Evolutionary conservation across 2,888 invertebrate species (phyloP).

Genomic region (Cyrtodaria siliqua): DNA sequence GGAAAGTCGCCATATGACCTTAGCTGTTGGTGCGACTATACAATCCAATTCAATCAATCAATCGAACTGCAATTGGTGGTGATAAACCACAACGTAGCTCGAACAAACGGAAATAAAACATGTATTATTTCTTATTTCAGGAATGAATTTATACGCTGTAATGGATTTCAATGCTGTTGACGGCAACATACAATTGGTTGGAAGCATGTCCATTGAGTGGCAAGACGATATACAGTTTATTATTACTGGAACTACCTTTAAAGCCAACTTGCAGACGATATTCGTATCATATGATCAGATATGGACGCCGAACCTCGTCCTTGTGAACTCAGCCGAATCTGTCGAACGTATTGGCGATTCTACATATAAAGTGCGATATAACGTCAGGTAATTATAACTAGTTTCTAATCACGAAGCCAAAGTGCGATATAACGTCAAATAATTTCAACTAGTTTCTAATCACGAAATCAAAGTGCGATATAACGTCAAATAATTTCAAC

Average conservation of each 20-base stretch:
- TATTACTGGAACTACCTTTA: constrained; percentile 1
- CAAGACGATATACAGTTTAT: constrained; percentile 29
- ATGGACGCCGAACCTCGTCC: constrained; percentile 56
- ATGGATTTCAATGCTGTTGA: constrained; percentile 52
- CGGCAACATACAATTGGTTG: constrained; percentile 44
- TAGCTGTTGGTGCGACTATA: too few relatives aligned
- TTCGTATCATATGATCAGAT: constrained; percentile 37
- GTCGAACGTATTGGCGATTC: constrained; percentile 45
- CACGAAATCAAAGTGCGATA: too few relatives aligned
- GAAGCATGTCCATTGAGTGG: constrained; percentile 50
- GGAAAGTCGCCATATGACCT: too few relatives aligned
- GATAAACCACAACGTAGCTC: too few relatives aligned
- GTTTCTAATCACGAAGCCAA: too few relatives aligned
- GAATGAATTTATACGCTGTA: constrained; percentile 39
- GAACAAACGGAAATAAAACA: too few relatives aligned
- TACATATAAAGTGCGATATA: constrained; percentile 49
- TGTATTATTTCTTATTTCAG: not conserved
- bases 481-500: too few relatives aligned
- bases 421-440: too few relatives aligned
- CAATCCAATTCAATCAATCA: too few relatives aligned
- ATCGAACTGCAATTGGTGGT: too few relatives aligned
- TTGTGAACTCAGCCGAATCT: constrained; percentile 47
- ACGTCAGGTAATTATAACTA: constrained; percentile 18
- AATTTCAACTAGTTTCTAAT: too few relatives aligned
- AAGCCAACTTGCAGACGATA: constrained; percentile 2